Evolutionary conservation across 30 jellyfish, hydroid and myxozoan genomes (phyloP).

Genomic region (Turritopsis rubra): DNA sequence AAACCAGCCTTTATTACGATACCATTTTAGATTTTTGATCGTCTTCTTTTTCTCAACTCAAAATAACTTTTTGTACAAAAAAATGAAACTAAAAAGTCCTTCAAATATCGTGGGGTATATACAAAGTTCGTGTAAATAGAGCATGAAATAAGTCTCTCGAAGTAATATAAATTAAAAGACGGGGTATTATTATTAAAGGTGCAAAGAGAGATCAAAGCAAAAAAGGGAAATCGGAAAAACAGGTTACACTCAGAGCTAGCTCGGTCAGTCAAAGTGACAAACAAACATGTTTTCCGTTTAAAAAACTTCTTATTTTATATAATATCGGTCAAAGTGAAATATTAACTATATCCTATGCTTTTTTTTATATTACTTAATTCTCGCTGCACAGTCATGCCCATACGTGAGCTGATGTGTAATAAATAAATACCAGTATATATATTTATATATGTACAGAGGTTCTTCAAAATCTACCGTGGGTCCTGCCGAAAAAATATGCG

Average conservation of each 20-base stretch:
- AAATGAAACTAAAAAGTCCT: neutral
- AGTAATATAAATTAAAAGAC: too few species aligned
- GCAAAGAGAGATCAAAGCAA: neutral
- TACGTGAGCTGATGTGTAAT: neutral
- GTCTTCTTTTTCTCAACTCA: neutral
- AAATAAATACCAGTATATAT: neutral
- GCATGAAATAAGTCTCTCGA: neutral
- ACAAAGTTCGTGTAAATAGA: neutral
- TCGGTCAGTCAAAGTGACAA: neutral
- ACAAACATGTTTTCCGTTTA: neutral
- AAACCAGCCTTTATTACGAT: neutral
- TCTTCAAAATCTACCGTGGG: neutral
- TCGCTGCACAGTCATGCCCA: neutral
- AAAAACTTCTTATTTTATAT: neutral
- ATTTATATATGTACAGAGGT: neutral
- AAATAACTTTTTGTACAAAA: neutral
- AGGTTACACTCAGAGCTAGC: neutral
- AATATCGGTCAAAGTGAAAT: neutral
- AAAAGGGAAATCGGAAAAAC: neutral
- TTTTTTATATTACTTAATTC: neutral
- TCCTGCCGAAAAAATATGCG: neutral
- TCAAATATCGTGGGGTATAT: neutral
- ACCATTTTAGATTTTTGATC: neutral
- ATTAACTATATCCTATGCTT: neutral
- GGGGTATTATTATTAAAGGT: too few species aligned